Conservation (phyloP, 2,113 vertebrate species). For the Solea solea region DNA sequence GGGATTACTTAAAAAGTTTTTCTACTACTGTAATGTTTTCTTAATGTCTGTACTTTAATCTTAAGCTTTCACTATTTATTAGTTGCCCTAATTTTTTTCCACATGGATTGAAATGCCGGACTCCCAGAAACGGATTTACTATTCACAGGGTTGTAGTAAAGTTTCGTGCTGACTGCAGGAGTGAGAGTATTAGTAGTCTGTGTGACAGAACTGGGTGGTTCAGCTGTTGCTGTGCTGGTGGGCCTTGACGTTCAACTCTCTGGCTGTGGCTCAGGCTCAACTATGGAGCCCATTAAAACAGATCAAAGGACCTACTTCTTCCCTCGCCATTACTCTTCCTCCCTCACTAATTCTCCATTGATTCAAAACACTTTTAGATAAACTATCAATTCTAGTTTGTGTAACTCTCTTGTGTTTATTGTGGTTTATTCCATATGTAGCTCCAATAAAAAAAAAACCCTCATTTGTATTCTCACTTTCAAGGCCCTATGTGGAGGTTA, state of each 20-base stretch:
- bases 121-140: slow-evolving; percentile 55
- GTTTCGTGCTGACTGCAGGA: slow-evolving; percentile 59
- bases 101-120: slow-evolving; percentile 30
- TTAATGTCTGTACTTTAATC: slow-evolving; percentile 42
- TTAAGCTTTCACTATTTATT: slow-evolving; percentile 33
- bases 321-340: slow-evolving; percentile 9
- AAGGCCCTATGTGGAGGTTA: background rate
- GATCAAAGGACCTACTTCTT: slow-evolving; percentile 64
- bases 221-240: slow-evolving; percentile 44
- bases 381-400: slow-evolving; percentile 40
- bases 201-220: slow-evolving; percentile 51
- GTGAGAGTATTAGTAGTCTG: slow-evolving; percentile 60
- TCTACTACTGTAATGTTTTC: slow-evolving; percentile 29
- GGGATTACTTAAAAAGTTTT: slow-evolving; percentile 40
- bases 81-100: slow-evolving; percentile 49
- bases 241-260: slow-evolving; percentile 40
- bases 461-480: slow-evolving; percentile 24
- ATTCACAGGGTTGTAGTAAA: slow-evolving; percentile 36
- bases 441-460: slow-evolving; percentile 7
- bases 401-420: slow-evolving; percentile 21
- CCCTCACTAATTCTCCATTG: slow-evolving; percentile 61
- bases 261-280: slow-evolving; percentile 42
- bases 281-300: slow-evolving; percentile 66
- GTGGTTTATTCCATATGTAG: slow-evolving; percentile 21
- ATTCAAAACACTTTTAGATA: slow-evolving; percentile 62